Conservation (phyloP, 2,888 invertebrate species). For the Diaperis boleti region DNA sequence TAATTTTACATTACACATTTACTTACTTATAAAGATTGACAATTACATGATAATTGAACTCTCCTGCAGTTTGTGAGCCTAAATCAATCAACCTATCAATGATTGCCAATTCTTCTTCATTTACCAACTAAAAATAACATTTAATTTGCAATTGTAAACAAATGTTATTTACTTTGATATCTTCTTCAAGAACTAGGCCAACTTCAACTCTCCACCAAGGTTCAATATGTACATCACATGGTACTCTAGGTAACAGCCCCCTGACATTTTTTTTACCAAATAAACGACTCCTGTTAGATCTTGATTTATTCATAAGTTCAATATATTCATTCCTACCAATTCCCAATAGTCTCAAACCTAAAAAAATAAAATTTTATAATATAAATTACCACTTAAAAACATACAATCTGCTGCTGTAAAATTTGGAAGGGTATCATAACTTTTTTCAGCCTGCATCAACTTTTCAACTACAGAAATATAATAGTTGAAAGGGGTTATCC, state of each 20-base stretch:
- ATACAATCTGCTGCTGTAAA: conserved; percentile 97
- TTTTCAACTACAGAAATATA: conserved; percentile 90
- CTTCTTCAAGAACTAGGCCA: conserved; percentile 91
- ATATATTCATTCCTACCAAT: conserved; percentile 97
- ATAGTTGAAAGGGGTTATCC: conserved; percentile 95
- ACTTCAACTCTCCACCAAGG: conserved; percentile 94
- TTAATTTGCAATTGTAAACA: too few relatives aligned
- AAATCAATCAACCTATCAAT: conserved; percentile 90
- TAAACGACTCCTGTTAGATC: conserved; percentile 75
- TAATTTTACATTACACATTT: not conserved
- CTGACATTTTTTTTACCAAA: conserved; percentile 78
- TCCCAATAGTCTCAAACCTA: conserved; percentile 88
- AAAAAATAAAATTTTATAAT: too few relatives aligned
- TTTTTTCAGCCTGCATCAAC: conserved; percentile 91
- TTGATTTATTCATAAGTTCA: conserved; percentile 87
- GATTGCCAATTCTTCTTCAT: conserved; percentile 79
- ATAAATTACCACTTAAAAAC: too few relatives aligned
- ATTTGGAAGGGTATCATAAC: conserved; percentile 96
- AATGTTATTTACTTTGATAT: conserved; percentile 82
- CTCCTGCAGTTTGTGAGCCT: conserved; percentile 86
- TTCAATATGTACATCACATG: conserved; percentile 85
- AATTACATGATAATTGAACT: conserved; percentile 80
- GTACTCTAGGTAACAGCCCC: conserved; percentile 85
- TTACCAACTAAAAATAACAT: conserved; percentile 71
- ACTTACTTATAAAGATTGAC: conserved; percentile 80